Conservation (phyloP, 2,113 vertebrate species). For the Arothron firmamentum region DNA sequence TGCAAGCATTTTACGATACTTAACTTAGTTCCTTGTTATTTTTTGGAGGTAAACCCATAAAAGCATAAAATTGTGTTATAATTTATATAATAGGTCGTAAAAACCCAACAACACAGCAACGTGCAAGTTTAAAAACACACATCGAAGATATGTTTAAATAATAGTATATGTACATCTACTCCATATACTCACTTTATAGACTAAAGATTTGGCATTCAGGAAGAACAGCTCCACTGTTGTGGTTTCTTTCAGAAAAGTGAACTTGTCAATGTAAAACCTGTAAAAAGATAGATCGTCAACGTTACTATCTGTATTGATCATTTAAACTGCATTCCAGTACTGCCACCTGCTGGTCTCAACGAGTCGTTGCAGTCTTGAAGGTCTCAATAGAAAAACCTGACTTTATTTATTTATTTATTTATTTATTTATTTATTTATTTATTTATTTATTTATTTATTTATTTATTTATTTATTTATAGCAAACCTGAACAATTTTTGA, state of each 20-base stretch:
- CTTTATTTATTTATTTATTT: background rate
- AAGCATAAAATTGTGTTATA: too few relatives aligned
- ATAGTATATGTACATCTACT: background rate
- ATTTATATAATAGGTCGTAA: too few relatives aligned
- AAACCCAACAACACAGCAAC: background rate
- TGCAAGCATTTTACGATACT: too few relatives aligned
- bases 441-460: background rate
- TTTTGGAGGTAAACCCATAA: too few relatives aligned
- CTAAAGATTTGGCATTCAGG: slow-evolving; percentile 91
- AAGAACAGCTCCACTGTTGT: slow-evolving; percentile 95
- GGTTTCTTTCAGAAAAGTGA: slow-evolving; percentile 91
- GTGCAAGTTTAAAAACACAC: background rate
- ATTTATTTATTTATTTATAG: background rate
- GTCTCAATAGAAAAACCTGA: background rate
- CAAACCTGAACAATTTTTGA: background rate
- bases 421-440: background rate
- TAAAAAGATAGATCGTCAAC: slow-evolving; percentile 33
- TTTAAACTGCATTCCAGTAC: slow-evolving; percentile 21
- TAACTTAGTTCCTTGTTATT: too few relatives aligned
- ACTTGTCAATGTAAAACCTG: slow-evolving; percentile 98
- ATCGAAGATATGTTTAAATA: background rate
- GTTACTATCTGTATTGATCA: background rate
- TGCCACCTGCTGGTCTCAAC: slow-evolving; percentile 68
- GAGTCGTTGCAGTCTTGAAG: background rate
- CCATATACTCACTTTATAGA: slow-evolving; percentile 86